Conservation (phyloP, 2,113 vertebrate species). For the Phocoena phocoena region DNA sequence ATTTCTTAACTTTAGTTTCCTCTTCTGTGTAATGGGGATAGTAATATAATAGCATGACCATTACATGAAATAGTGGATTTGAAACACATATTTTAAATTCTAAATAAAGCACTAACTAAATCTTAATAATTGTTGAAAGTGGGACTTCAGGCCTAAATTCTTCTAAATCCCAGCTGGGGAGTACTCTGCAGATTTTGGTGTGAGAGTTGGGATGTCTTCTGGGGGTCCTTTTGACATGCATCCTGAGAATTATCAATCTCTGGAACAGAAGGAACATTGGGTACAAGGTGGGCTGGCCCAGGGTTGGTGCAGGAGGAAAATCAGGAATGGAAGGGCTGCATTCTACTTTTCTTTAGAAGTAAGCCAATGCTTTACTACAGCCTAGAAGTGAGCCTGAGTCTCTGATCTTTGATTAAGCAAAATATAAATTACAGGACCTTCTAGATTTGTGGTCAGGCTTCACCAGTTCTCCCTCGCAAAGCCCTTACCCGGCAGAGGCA, state of each 20-base stretch:
- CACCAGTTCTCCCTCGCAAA: background rate
- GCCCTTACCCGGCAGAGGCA: background rate
- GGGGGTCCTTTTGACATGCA: background rate
- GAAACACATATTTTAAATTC: slow-evolving; percentile 1
- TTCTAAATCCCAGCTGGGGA: background rate
- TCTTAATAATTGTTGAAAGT: background rate
- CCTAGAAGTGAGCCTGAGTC: background rate
- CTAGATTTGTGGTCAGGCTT: background rate
- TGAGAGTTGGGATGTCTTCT: background rate
- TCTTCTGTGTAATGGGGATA: background rate
- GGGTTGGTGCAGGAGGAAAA: background rate
- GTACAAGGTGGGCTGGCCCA: background rate
- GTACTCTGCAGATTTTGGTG: background rate
- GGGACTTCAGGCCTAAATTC: background rate
- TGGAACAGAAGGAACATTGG: background rate
- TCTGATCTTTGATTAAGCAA: background rate
- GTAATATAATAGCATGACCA: background rate
- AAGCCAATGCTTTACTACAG: background rate
- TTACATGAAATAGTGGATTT: background rate
- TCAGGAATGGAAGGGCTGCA: background rate
- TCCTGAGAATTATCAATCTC: background rate
- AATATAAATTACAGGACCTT: background rate
- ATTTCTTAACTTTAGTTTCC: background rate
- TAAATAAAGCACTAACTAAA: background rate
- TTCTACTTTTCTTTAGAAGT: background rate